Evolutionary conservation across 2,888 invertebrate species (phyloP).

Genomic region (Mactromeris polynyma): DNA sequence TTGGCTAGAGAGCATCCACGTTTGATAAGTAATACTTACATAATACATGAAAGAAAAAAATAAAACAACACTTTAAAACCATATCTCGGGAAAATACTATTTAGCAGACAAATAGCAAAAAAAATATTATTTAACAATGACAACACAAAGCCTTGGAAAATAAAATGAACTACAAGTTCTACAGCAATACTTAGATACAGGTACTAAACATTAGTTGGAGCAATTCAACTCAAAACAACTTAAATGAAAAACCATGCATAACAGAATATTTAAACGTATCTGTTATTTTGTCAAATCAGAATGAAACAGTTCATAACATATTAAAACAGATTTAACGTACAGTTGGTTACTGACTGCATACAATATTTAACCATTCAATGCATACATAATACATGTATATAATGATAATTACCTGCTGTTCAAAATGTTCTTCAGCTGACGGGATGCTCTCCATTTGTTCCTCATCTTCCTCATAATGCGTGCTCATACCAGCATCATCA

Average conservation of each 20-base stretch:
- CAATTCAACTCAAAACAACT: background rate
- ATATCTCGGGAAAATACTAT: background rate
- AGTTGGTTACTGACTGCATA: conserved; percentile 5
- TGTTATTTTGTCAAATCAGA: background rate
- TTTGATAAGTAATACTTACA: conserved; percentile 62
- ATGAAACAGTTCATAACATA: background rate
- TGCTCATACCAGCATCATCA: conserved; percentile 20
- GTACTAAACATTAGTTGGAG: background rate
- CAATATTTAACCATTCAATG: conserved; percentile 21
- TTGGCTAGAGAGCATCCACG: conserved; percentile 26
- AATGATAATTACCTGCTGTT: conserved; percentile 59
- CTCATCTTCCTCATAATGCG: conserved; percentile 37
- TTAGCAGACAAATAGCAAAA: conserved; percentile 6
- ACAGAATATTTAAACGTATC: background rate
- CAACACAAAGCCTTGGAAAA: conserved; percentile 13
- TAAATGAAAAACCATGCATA: background rate
- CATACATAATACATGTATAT: background rate
- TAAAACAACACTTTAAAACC: conserved; percentile 23
- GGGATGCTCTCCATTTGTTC: conserved; percentile 16
- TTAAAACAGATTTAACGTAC: background rate
- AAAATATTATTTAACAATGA: background rate
- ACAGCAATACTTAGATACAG: background rate
- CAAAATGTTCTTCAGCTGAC: conserved; percentile 1
- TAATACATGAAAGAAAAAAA: conserved; percentile 64
- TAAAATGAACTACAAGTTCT: background rate